Evolutionary conservation across 2,888 invertebrate species (phyloP), one percentile per base, ranked within the genome.

Genomic region (Thymelicus sylvestris): DNA sequence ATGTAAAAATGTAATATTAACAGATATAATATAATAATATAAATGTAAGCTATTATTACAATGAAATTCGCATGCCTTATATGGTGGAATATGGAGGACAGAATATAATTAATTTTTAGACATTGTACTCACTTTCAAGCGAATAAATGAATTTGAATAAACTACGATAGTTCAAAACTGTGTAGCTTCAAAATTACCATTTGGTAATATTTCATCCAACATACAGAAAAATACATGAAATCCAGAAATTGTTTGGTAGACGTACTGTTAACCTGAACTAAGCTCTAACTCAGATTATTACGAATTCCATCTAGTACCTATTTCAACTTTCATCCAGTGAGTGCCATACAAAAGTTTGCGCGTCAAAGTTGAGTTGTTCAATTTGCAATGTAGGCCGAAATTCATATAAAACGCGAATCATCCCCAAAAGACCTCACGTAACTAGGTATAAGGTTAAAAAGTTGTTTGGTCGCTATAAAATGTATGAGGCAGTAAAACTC

Each of bases 241-340:
- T 19, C 19, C 52, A 55, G 10, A 55, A 24, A 55, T 55, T 55
- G 6, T 55, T 24, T 3, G 55, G 55, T 55, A 24, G 55, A 55
- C 7, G 12, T 24, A 24, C 38, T 39, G n/a, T 39, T 31, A 48
- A 48, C 12, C n/a, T 7, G n/a, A 64, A 59, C 57, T 47, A 57
- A 31, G 57, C 57, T 19, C 59, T 60, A 24, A 60, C 59, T 48
- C 38, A 48, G 66, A 66, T 60, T 61, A 67, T 61, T 61, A 61
- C 67, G n/a, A 61, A 50, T 39, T 67, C 38, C 52, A 62, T 55
- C 59, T 7, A 19, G 59, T 38, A 44, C 41, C 67, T 62, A 61
- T 67, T 67, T 62, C 12, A 67, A 67, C 67, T 67, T 67, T 55
- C 67, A 62, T 67, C 67, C 62, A 38, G 50, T 50, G 52, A 67